Evolutionary conservation across 2,888 invertebrate genomes (phyloP).

Genomic region (Macrosiphum euphorbiae): DNA sequence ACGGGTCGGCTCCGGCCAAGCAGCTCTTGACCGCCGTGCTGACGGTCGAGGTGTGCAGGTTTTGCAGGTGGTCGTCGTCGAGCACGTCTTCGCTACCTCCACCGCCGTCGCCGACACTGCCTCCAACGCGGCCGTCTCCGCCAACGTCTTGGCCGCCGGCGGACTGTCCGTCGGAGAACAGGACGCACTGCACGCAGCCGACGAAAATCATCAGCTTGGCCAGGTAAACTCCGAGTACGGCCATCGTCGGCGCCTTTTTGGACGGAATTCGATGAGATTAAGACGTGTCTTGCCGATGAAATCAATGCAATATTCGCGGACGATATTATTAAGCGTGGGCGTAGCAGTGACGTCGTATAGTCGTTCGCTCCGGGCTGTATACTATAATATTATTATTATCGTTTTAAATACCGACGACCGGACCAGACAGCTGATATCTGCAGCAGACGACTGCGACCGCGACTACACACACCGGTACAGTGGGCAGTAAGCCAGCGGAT

Average conservation of each 20-base stretch:
- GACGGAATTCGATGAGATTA: neutral
- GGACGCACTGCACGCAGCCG: neutral
- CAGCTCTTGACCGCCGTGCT: slow-evolving; percentile 31
- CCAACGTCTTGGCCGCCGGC: neutral
- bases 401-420: neutral
- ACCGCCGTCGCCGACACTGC: neutral
- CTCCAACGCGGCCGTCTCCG: neutral
- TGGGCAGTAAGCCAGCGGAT: neutral
- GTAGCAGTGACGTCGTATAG: neutral
- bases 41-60: neutral
- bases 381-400: neutral
- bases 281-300: neutral
- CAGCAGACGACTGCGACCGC: neutral
- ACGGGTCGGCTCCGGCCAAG: slow-evolving; percentile 33
- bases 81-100: neutral
- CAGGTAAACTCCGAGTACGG: neutral
- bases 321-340: neutral
- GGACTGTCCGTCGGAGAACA: slow-evolving; percentile 4
- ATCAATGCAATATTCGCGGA: neutral
- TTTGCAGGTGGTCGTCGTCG: neutral
- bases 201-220: neutral
- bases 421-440: neutral
- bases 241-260: neutral
- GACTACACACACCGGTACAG: neutral
- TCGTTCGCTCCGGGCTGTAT: neutral